Base-by-base conservation (phyloP, 2,888 invertebrate genomes). In the Linnaemya vulpina region DNA sequence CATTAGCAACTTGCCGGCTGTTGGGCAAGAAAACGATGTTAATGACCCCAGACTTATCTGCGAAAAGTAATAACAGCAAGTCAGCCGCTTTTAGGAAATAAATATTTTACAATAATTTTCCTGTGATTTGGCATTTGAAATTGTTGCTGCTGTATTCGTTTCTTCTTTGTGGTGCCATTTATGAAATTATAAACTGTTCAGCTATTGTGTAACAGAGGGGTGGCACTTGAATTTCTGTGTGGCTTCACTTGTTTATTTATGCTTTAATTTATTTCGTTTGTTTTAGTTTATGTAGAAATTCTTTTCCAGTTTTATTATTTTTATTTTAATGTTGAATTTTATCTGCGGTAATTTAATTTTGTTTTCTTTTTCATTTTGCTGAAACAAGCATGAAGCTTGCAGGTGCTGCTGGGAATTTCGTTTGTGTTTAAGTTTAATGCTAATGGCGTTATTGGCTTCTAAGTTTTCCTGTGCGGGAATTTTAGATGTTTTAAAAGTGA, bases 1-100 rank as follows among this genome's bases (percentile, higher is more conserved):
- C 75, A 65, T 75, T 75, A 65, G 53, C 75, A 30, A 43, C 43
- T 55, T 13, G 30, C 25, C n/a, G 58, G 13, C 35, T 58, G 25
- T 20, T 17, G 1, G 22, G 8, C 60, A 22, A 73, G 17, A 40
- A 30, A 30, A 13, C 13, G 20, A 25, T 30, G 49, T 30, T 78
- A 38, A 71, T 78, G 70, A 35, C 70, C 70, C 70, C 51, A 78
- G 62, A 71, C 5, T 78, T 78, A 78, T 78, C 77, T 78, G n/a
- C 5, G 20, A 77, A 77, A 9, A 38, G 9, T 17, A 35, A 58
- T 17, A 67, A 30, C 62, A 77, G 58, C 58, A 55, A 76, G 38
- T n/a, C 35, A 7, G 38, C 46, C 7, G 40, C 20, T 10, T 17
- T 60, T 68, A 40, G 60, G 38, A 40, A 17, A 77, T 49, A 77